Percentiles rank a stretch among this genome's conserved stretches.
Conservation (phyloP, 2,888 invertebrate species). For the Nomada lathburiana region DNA sequence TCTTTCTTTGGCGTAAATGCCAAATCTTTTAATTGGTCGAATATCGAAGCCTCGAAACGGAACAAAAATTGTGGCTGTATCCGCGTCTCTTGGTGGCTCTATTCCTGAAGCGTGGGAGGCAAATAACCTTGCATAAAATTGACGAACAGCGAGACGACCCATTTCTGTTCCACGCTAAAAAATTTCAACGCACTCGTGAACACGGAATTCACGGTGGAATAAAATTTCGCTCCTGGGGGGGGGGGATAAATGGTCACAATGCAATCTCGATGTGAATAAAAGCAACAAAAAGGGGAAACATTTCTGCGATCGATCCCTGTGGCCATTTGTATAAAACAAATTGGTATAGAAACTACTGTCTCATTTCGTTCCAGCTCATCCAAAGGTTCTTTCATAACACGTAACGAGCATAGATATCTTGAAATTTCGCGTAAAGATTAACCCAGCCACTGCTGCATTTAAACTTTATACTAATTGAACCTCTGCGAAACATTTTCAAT, state of each 20-base stretch:
- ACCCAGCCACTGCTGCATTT: too few species aligned
- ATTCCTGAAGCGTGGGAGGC: conserved; percentile 13
- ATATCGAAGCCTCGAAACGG: neutral
- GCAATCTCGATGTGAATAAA: conserved; percentile 31
- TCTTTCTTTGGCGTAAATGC: too few species aligned
- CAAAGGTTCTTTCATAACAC: neutral
- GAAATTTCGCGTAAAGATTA: too few species aligned
- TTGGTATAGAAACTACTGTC: neutral
- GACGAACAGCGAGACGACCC: conserved; percentile 39
- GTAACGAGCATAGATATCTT: too few species aligned
- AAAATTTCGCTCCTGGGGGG: conserved; percentile 14
- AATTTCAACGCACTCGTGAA: conserved; percentile 44
- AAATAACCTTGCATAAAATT: conserved; percentile 49
- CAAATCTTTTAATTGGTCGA: too few species aligned
- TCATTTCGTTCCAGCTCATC: neutral
- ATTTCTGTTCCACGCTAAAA: conserved; percentile 40
- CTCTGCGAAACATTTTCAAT: too few species aligned
- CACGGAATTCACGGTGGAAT: conserved; percentile 31
- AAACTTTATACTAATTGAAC: too few species aligned
- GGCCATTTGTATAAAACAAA: conserved; percentile 9
- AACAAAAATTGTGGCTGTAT: conserved; percentile 23
- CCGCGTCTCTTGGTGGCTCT: neutral
- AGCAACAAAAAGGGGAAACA: neutral
- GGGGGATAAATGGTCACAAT: neutral
- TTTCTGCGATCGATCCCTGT: conserved; percentile 1